Conservation (phyloP, 2,797 vertebrate genomes). For the Enteromius unitaeniatus region DNA sequence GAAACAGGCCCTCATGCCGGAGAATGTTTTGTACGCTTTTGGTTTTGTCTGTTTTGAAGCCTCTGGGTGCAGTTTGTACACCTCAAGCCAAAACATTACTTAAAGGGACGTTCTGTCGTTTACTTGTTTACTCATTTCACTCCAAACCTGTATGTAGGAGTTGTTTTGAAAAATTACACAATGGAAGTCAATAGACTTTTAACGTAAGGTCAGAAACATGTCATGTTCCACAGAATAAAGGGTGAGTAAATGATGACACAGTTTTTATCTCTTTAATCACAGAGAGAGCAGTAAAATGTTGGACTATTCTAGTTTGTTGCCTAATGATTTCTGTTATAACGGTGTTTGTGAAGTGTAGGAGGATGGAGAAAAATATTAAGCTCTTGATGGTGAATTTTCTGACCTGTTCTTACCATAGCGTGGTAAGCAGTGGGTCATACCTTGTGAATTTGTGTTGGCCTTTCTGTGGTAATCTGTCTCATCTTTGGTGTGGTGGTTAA, state of each 20-base stretch:
- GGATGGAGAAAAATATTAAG: slow-evolving; percentile 10
- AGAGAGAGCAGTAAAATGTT: neutral
- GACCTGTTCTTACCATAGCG: neutral
- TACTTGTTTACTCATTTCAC: neutral
- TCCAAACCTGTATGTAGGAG: neutral
- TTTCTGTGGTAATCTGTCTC: slow-evolving; percentile 38
- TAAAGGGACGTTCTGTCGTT: neutral
- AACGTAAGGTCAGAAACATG: neutral
- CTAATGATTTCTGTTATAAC: slow-evolving; percentile 5
- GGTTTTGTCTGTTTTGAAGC: slow-evolving; percentile 1
- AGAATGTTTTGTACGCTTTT: neutral
- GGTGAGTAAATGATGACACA: neutral
- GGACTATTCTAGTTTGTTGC: neutral
- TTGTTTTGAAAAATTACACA: neutral
- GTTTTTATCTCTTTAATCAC: neutral
- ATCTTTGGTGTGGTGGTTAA: slow-evolving; percentile 50
- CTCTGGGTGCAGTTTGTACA: neutral
- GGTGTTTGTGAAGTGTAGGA: slow-evolving; percentile 10
- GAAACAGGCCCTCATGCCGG: slow-evolving; percentile 31
- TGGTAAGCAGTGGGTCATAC: neutral
- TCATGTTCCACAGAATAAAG: neutral
- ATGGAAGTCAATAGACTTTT: neutral
- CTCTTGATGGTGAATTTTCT: neutral
- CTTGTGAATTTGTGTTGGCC: neutral
- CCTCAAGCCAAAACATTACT: neutral